Evolutionary conservation across 1,140 invertebrate species (phyloP).

Genomic region (Bombus turneri): DNA sequence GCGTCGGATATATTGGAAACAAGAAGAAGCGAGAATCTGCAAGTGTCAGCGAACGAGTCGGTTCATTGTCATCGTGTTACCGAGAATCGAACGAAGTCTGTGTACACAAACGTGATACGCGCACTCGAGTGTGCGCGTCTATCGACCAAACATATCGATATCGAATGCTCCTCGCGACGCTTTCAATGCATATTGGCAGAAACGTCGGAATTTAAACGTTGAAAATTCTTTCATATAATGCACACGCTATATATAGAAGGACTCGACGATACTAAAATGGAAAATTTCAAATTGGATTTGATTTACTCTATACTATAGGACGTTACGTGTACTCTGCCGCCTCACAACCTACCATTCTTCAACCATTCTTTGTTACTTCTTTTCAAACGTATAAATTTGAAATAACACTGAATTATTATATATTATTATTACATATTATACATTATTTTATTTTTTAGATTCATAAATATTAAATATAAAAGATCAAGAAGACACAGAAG

Average conservation of each 20-base stretch:
- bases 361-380: too few species aligned
- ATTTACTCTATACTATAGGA: background rate
- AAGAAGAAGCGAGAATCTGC: conserved; percentile 23
- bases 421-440: background rate
- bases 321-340: too few species aligned
- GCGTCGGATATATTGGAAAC: background rate
- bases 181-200: conserved; percentile 18
- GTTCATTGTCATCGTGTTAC: conserved; percentile 34
- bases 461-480: background rate
- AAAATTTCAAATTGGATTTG: background rate
- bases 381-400: background rate
- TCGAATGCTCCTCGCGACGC: background rate
- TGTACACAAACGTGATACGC: background rate
- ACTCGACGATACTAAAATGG: background rate
- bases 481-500: background rate
- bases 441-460: background rate
- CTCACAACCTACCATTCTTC: too few species aligned
- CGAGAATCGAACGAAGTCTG: background rate
- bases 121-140: background rate
- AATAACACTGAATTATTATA: background rate
- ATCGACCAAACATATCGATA: conserved; percentile 13
- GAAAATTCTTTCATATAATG: background rate
- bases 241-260: too few species aligned
- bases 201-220: background rate
- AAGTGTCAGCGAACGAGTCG: conserved; percentile 40